phyloP scores from a whole-genome alignment of 2,797 vertebrate genomes.

The Oceanodroma leucorhoa region DNA sequence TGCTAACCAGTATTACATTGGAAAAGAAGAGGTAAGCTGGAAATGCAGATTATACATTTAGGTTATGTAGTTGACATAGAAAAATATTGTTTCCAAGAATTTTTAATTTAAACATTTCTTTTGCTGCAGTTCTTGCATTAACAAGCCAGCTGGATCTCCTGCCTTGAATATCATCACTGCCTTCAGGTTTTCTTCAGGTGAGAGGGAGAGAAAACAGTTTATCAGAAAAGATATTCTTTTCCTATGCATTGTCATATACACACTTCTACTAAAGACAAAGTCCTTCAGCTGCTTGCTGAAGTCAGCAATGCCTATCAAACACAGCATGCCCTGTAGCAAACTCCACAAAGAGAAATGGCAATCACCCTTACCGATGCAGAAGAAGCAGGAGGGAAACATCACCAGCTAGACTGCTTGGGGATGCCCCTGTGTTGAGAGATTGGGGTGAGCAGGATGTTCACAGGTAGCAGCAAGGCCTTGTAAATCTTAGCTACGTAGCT shows the following conservation, averaged over 20 bases:
- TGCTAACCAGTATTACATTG: neutral
- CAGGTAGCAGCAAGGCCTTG: neutral
- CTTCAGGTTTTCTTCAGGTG: neutral
- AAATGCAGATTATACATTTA: neutral
- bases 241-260: neutral
- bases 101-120: neutral
- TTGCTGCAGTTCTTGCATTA: neutral
- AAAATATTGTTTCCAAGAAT: neutral
- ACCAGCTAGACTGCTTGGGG: neutral
- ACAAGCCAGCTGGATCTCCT: neutral
- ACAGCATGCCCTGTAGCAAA: neutral
- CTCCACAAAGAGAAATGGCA: neutral
- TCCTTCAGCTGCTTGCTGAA: neutral
- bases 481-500: neutral
- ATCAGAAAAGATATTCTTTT: neutral
- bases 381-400: neutral
- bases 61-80: neutral
- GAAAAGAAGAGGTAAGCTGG: neutral
- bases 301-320: neutral
- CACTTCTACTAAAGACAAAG: neutral
- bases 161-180: neutral
- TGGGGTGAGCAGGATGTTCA: neutral
- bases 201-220: neutral
- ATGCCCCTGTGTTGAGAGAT: rapidly evolving
- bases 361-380: too few species aligned